phyloP scores from a whole-genome alignment of 2,888 invertebrate genomes.

The Oligia latruncula region DNA sequence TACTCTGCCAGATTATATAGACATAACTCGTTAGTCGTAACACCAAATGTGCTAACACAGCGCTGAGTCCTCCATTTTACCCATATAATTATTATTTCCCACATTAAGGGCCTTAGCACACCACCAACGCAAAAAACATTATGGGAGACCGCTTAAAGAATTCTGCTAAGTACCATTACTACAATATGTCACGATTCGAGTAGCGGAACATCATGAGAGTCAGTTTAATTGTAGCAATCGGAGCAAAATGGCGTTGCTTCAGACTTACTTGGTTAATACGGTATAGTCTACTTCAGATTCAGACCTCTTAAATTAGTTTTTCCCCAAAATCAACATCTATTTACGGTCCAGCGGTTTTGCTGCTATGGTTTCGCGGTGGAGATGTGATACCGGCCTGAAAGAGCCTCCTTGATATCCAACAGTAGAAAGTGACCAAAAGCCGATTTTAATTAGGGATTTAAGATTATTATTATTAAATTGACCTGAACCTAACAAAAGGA shows the following conservation, averaged over 20 bases:
- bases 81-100: slow-evolving; percentile 50
- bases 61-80: slow-evolving; percentile 50
- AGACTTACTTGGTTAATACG: neutral
- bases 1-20: slow-evolving; percentile 30
- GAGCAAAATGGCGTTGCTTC: neutral
- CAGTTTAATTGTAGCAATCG: neutral
- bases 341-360: neutral
- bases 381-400: slow-evolving; percentile 22
- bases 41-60: slow-evolving; percentile 59
- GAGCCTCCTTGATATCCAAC: slow-evolving; percentile 50
- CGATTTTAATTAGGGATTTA: slow-evolving; percentile 64
- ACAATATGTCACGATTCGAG: neutral
- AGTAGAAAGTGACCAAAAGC: slow-evolving; percentile 55
- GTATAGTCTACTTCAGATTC: no score
- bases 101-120: slow-evolving; percentile 49
- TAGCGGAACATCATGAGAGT: neutral
- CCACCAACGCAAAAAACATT: neutral
- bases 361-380: neutral
- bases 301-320: neutral
- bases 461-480: slow-evolving; percentile 53
- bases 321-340: neutral
- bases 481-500: slow-evolving; percentile 40
- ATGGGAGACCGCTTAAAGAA: neutral
- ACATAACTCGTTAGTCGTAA: slow-evolving; percentile 47
- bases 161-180: neutral